These are phyloP conservation scores for Carassius gibelio DNA, from an alignment of 2,113 vertebrate species.

Conservation along the genomic window DNA sequence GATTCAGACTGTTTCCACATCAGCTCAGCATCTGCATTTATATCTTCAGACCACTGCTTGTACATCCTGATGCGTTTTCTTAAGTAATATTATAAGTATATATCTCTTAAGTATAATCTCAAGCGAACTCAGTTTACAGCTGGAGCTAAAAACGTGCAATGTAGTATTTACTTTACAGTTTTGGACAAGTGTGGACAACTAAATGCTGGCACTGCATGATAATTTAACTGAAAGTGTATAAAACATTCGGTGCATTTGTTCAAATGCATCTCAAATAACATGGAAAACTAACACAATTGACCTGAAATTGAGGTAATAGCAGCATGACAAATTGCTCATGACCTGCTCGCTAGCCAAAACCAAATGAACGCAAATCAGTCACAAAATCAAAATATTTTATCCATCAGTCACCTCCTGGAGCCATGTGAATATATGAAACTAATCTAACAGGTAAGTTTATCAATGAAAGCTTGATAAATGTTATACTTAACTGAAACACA, in stretches of 20 bases:
- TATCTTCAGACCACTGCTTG: slow-evolving; percentile 60
- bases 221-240: background rate
- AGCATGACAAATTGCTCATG: background rate
- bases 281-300: background rate
- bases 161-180: background rate
- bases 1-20: slow-evolving; percentile 64
- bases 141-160: background rate
- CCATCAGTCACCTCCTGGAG: background rate
- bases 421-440: background rate
- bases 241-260: background rate
- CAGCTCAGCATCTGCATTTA: slow-evolving; percentile 55
- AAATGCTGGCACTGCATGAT: background rate
- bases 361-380: background rate
- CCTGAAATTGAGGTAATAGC: background rate
- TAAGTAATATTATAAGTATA: background rate
- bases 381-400: background rate
- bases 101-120: background rate
- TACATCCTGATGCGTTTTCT: slow-evolving; percentile 60
- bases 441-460: background rate
- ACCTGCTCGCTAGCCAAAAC: background rate
- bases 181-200: background rate
- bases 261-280: background rate
- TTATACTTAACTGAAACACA: background rate
- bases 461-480: background rate
- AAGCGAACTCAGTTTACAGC: background rate